Conservation (phyloP, 2,113 vertebrate genomes). For the Sylvietta virens region DNA sequence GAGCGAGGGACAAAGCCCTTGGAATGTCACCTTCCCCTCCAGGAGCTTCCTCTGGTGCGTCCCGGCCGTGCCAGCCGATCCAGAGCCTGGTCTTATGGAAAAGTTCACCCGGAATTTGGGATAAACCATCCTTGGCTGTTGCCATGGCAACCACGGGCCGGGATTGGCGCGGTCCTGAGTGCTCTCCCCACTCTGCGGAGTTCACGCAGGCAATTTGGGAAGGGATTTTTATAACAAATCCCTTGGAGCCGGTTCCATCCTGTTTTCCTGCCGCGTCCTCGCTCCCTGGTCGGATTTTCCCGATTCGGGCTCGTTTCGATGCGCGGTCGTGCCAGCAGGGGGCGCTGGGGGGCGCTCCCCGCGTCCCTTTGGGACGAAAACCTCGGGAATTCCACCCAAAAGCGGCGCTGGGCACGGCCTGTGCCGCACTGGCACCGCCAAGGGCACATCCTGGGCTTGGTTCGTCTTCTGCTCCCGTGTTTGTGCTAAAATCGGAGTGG, state of each 20-base stretch:
- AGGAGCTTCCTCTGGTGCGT: rapidly evolving
- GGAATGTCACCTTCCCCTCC: rapidly evolving
- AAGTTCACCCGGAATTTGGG: rapidly evolving
- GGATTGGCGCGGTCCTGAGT: rapidly evolving
- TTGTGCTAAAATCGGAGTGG: rapidly evolving
- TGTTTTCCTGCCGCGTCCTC: rapidly evolving
- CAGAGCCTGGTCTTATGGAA: rapidly evolving
- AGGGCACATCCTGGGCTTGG: rapidly evolving
- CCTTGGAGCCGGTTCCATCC: rapidly evolving
- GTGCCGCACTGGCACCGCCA: rapidly evolving
- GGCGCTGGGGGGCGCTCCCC: not conserved
- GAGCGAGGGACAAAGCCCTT: not conserved
- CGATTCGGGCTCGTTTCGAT: not conserved
- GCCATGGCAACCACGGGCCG: rapidly evolving
- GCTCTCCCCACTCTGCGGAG: no score
- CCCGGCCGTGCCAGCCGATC: no score
- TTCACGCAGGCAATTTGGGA: rapidly evolving
- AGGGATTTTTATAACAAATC: rapidly evolving
- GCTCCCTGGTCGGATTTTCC: not conserved
- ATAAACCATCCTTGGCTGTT: rapidly evolving
- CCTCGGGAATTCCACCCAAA: not conserved
- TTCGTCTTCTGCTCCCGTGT: rapidly evolving
- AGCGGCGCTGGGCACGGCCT: not conserved
- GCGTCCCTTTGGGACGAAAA: not conserved
- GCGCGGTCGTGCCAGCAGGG: not conserved